A percentile compares a stretch with the other conserved stretches of the same genome.
These are phyloP conservation scores for Leptinotarsa defecta DNA, from an alignment of 1,140 invertebrate species.

Conservation along the genomic window DNA sequence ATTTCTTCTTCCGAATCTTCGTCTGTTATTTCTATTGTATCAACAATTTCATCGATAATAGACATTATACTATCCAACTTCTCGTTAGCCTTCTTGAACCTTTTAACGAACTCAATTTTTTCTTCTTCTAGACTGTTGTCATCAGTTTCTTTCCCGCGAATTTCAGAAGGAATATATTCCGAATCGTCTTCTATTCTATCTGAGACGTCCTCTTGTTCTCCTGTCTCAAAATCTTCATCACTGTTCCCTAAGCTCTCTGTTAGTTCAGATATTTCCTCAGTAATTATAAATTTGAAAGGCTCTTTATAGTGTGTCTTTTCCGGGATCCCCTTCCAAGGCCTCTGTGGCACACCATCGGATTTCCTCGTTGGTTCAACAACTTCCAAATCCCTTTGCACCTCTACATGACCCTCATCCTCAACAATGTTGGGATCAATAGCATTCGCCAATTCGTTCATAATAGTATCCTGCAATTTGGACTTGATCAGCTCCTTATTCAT, in stretches of 20 bases:
- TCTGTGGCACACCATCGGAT: neutral
- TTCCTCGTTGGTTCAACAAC: neutral
- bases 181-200: neutral
- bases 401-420: neutral
- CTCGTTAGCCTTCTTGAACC: constrained; percentile 46
- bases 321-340: neutral
- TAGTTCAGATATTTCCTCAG: constrained; percentile 12
- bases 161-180: neutral
- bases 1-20: constrained; percentile 42
- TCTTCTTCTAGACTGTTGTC: constrained; percentile 32
- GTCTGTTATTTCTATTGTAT: constrained; percentile 59
- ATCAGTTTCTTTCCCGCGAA: constrained; percentile 11
- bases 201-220: neutral
- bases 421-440: constrained; percentile 36
- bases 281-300: neutral
- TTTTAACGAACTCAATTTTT: constrained; percentile 40
- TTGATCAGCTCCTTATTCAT: constrained; percentile 53
- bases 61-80: constrained; percentile 52
- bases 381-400: neutral
- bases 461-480: constrained; percentile 41
- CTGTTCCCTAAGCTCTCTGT: neutral
- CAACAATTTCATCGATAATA: constrained; percentile 59
- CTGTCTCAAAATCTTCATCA: constrained; percentile 23
- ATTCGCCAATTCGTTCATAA: constrained; percentile 46
- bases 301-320: neutral